Evolutionary conservation across 2,888 invertebrate species (phyloP).

Genomic region (Drosophila anomalata): DNA sequence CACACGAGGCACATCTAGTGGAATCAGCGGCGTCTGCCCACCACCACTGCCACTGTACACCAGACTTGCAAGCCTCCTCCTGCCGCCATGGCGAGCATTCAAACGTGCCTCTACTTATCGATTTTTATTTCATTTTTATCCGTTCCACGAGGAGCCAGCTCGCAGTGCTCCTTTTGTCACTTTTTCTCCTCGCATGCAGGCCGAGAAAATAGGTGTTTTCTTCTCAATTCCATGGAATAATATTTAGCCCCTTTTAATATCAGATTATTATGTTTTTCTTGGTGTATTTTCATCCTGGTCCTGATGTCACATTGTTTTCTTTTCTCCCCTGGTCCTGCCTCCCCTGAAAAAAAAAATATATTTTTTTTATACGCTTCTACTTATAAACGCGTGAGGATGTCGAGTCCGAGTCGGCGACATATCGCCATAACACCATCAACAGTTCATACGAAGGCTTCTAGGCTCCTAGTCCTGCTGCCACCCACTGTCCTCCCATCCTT

Average conservation of each 20-base stretch:
- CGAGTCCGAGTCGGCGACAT: slow-evolving; percentile 60
- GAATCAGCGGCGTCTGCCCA: slow-evolving; percentile 34
- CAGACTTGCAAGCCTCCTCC: slow-evolving; percentile 2
- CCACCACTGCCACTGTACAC: background rate
- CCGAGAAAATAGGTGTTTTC: background rate
- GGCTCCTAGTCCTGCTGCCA: slow-evolving; percentile 1
- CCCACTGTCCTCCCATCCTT: background rate
- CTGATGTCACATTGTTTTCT: slow-evolving; percentile 64
- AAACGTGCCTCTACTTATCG: slow-evolving; percentile 80
- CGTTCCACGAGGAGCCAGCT: slow-evolving; percentile 50
- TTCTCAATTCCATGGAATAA: background rate
- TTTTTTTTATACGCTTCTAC: slow-evolving; percentile 59
- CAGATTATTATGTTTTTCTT: slow-evolving; percentile 51
- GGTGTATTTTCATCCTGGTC: slow-evolving; percentile 26
- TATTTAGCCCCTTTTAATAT: background rate
- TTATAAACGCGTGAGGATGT: slow-evolving; percentile 59
- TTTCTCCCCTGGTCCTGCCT: slow-evolving; percentile 40
- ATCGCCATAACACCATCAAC: slow-evolving; percentile 79
- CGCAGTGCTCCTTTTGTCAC: slow-evolving; percentile 35
- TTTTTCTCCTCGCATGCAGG: slow-evolving; percentile 23
- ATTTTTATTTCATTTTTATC: slow-evolving; percentile 81
- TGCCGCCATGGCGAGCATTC: slow-evolving; percentile 32
- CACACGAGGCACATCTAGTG: slow-evolving; percentile 32
- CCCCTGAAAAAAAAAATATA: slow-evolving; percentile 63
- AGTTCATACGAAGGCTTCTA: slow-evolving; percentile 58